These are phyloP conservation scores for Arizona elegans DNA, from an alignment of 2,113 vertebrate genomes.

Conservation along the genomic window DNA sequence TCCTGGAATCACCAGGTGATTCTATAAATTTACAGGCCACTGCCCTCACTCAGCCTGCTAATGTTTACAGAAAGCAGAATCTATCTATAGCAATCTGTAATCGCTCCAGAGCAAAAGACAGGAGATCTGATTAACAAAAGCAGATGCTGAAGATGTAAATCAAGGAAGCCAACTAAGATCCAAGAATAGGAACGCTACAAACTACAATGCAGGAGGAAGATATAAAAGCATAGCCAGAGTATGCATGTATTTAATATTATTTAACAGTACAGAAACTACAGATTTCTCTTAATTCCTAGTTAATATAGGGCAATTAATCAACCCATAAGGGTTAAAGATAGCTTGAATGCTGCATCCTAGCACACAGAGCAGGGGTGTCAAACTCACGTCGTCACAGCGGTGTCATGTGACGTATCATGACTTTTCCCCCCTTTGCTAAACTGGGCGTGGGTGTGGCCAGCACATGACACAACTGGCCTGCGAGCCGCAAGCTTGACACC, in stretches of 20 bases:
- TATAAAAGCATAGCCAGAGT: not conserved
- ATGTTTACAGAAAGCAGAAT: not conserved
- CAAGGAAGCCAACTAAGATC: not conserved
- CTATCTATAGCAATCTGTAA: not conserved
- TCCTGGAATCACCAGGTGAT: not conserved
- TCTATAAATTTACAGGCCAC: not conserved
- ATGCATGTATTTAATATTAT: not conserved
- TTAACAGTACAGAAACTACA: not conserved
- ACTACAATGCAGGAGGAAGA: not conserved
- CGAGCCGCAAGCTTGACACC: no score
- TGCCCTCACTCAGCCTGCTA: not conserved
- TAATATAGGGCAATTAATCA: not conserved
- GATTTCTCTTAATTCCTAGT: not conserved
- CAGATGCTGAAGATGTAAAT: not conserved
- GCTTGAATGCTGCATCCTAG: not conserved
- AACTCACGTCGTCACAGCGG: no score
- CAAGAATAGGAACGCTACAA: not conserved
- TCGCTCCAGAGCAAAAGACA: not conserved
- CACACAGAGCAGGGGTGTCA: no score
- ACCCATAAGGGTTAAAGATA: not conserved
- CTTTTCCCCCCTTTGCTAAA: no score
- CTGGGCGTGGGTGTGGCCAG: no score
- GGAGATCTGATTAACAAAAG: not conserved
- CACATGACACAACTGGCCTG: rapidly evolving
- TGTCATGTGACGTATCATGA: no score